A percentile compares a stretch with the other conserved stretches of the same genome.
These are phyloP conservation scores for Numenius arquata DNA, from an alignment of 2,113 vertebrate genomes.

Conservation along the genomic window DNA sequence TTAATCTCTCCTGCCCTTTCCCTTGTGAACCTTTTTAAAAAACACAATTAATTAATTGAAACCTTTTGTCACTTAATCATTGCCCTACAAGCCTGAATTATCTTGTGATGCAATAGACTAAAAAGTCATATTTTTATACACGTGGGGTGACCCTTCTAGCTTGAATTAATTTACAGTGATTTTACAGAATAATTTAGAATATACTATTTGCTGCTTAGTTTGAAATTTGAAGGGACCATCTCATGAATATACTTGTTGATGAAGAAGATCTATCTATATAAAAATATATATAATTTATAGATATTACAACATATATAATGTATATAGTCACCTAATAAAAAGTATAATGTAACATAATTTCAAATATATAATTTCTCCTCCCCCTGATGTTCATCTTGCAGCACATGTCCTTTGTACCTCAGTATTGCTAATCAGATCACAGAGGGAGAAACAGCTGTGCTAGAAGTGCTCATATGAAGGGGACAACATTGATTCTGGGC, in stretches of 20 bases:
- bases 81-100: background rate
- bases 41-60: background rate
- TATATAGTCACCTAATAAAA: background rate
- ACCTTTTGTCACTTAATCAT: constrained; percentile 1
- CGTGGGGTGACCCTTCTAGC: background rate
- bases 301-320: no score
- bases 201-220: background rate
- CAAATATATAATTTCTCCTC: background rate
- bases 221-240: background rate
- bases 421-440: background rate
- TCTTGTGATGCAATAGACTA: background rate
- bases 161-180: background rate
- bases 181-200: background rate
- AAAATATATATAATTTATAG: background rate
- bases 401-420: background rate
- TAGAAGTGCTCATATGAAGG: rapidly evolving
- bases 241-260: background rate
- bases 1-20: constrained; percentile 23
- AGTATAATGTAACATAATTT: background rate
- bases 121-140: background rate
- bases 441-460: background rate
- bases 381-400: background rate
- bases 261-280: background rate
- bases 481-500: background rate
- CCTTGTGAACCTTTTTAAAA: constrained; percentile 5